Percentiles rank a stretch among this genome's conserved stretches.
These are phyloP conservation scores for Leptothorax acervorum DNA, from an alignment of 2,888 invertebrate species.

Conservation along the genomic window DNA sequence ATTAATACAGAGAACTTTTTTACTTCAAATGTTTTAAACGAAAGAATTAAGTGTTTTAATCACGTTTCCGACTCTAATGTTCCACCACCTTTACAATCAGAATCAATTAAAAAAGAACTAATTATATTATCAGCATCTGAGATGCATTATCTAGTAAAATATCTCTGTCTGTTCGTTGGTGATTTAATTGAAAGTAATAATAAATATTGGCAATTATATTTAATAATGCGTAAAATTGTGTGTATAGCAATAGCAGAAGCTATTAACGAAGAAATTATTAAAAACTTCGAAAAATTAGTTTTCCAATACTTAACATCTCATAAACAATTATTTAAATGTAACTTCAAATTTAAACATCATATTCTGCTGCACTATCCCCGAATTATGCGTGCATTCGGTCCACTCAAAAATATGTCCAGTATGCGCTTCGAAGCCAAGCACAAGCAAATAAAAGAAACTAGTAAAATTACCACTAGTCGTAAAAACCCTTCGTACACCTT, in stretches of 20 bases:
- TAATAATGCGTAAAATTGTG: background rate
- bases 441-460: too few species aligned
- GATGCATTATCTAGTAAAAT: background rate
- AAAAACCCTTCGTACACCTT: too few species aligned
- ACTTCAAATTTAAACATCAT: too few species aligned
- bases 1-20: background rate
- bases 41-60: background rate
- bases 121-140: background rate
- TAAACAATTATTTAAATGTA: too few species aligned
- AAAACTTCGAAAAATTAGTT: constrained; percentile 5
- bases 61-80: background rate
- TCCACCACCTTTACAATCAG: background rate
- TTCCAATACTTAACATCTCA: background rate
- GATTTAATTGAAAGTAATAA: background rate
- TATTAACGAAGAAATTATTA: background rate
- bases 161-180: background rate
- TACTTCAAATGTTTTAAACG: background rate
- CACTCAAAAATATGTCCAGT: too few species aligned
- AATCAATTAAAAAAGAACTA: background rate
- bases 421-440: too few species aligned
- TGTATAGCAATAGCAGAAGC: background rate
- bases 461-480: too few species aligned
- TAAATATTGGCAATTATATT: background rate
- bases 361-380: too few species aligned
- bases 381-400: too few species aligned